These are phyloP conservation scores for Colletes collaris DNA, from an alignment of 2,888 invertebrate genomes.

Conservation along the genomic window DNA sequence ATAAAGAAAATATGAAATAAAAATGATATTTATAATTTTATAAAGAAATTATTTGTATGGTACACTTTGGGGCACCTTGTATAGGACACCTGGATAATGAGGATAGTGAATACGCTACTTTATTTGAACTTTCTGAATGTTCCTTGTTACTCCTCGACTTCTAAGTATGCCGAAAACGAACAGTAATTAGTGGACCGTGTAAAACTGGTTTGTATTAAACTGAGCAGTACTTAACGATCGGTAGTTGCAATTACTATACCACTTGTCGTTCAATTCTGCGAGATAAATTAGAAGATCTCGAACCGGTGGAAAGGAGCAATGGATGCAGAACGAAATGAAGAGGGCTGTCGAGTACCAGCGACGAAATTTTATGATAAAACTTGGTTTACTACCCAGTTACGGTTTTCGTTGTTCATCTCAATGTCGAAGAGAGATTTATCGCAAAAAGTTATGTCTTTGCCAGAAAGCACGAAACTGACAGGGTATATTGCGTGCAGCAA, in stretches of 20 bases:
- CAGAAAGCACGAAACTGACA: not conserved
- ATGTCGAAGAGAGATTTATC: slow-evolving; percentile 12
- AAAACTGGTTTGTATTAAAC: slow-evolving; percentile 13
- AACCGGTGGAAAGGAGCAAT: slow-evolving; percentile 1
- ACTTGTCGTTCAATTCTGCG: slow-evolving; percentile 7
- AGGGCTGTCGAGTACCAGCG: slow-evolving; percentile 19
- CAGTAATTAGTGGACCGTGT: not conserved
- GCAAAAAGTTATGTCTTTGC: slow-evolving; percentile 28
- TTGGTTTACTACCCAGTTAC: slow-evolving; percentile 69
- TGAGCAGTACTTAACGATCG: not conserved
- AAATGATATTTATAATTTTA: no score
- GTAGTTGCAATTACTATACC: slow-evolving; percentile 3
- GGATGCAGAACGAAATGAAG: slow-evolving; percentile 36
- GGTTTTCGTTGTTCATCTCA: slow-evolving; percentile 33
- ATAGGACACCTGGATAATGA: not conserved
- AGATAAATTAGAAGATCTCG: slow-evolving; percentile 6
- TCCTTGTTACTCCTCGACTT: not conserved
- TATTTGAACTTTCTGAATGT: not conserved
- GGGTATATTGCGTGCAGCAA: not conserved
- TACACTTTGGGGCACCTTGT: no score
- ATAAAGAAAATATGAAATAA: no score
- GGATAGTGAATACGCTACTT: not conserved
- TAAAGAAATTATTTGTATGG: no score
- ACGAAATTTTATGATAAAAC: slow-evolving; percentile 72
- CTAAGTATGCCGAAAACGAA: not conserved